phyloP scores from a whole-genome alignment of 1,140 invertebrate genomes.

The Ectropis grisescens region DNA sequence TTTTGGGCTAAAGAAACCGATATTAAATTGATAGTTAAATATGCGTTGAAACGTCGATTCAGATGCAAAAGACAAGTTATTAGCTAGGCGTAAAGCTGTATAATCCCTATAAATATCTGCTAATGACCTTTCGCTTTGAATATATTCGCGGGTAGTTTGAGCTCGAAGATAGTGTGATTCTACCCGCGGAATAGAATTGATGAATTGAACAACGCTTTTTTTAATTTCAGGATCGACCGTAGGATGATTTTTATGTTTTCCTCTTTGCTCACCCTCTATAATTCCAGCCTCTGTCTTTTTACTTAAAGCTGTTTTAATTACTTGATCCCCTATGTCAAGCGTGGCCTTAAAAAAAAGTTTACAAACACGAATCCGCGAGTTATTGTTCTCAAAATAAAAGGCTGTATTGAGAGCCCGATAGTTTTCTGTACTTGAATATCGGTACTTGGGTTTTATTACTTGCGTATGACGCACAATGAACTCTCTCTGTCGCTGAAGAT shows the following conservation, averaged over 20 bases:
- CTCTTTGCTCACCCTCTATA: conserved; percentile 6
- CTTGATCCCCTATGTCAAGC: conserved; percentile 9
- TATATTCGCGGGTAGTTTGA: conserved; percentile 32
- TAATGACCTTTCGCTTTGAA: conserved; percentile 28
- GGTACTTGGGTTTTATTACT: conserved; percentile 20
- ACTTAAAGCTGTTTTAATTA: conserved; percentile 11
- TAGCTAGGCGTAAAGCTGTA: conserved; percentile 8
- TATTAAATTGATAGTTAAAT: conserved; percentile 34
- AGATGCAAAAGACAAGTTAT: conserved; percentile 9
- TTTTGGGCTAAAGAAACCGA: conserved; percentile 38
- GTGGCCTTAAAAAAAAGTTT: conserved; percentile 22
- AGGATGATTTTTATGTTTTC: conserved; percentile 13
- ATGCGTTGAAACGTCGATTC: conserved; percentile 20
- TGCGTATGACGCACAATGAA: conserved; percentile 17
- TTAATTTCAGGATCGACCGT: conserved; percentile 7
- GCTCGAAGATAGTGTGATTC: conserved; percentile 34
- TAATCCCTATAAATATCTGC: conserved; percentile 34
- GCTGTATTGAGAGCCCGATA: conserved; percentile 17
- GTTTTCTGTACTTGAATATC: conserved; percentile 17
- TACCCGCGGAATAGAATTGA: conserved; percentile 24
- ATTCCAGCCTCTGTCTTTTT: conserved; percentile 15
- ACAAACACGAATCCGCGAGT: conserved; percentile 3
- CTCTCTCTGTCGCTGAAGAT: conserved; percentile 20
- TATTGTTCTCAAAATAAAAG: conserved; percentile 10
- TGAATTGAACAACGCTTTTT: conserved; percentile 21